Evolutionary conservation across 2,888 invertebrate genomes (phyloP).

Genomic region (Hirtodrosophila trivittata): DNA sequence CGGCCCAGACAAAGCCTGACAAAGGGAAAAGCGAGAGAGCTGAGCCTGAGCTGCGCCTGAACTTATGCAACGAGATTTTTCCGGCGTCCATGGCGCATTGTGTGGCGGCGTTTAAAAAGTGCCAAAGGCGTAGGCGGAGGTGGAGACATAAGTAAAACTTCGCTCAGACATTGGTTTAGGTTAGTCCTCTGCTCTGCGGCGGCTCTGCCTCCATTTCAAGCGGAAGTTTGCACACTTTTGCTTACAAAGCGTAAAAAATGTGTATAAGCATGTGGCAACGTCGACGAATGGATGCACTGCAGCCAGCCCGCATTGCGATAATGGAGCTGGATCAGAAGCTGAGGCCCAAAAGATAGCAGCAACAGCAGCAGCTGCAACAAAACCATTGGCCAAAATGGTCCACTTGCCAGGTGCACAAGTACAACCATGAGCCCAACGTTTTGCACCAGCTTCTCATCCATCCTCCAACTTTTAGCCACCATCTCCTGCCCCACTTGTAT

Average conservation of each 20-base stretch:
- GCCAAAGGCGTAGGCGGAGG: slow-evolving; percentile 7
- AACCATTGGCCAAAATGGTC: slow-evolving; percentile 15
- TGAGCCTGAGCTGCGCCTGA: slow-evolving; percentile 22
- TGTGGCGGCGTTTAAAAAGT: slow-evolving; percentile 41
- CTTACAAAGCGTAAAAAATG: slow-evolving; percentile 43
- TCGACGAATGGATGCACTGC: slow-evolving; percentile 28
- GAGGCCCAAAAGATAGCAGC: background rate
- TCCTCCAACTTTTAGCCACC: background rate
- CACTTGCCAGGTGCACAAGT: slow-evolving; percentile 2
- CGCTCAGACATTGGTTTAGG: slow-evolving; percentile 1
- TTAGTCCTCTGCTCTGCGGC: background rate
- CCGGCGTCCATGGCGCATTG: slow-evolving; percentile 33
- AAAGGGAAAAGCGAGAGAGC: background rate
- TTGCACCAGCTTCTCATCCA: background rate
- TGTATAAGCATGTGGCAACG: slow-evolving; percentile 5
- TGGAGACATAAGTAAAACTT: background rate
- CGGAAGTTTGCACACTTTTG: slow-evolving; percentile 55
- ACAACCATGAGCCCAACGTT: background rate
- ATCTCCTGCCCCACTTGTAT: too few relatives aligned
- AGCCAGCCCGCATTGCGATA: slow-evolving; percentile 7
- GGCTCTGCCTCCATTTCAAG: slow-evolving; percentile 26
- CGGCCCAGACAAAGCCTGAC: slow-evolving; percentile 47
- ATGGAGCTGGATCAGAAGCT: too few relatives aligned
- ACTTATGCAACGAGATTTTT: slow-evolving; percentile 55
- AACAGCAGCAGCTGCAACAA: background rate